Conservation (phyloP, 2,113 vertebrate species). For the Gracilinanus agilis region DNA sequence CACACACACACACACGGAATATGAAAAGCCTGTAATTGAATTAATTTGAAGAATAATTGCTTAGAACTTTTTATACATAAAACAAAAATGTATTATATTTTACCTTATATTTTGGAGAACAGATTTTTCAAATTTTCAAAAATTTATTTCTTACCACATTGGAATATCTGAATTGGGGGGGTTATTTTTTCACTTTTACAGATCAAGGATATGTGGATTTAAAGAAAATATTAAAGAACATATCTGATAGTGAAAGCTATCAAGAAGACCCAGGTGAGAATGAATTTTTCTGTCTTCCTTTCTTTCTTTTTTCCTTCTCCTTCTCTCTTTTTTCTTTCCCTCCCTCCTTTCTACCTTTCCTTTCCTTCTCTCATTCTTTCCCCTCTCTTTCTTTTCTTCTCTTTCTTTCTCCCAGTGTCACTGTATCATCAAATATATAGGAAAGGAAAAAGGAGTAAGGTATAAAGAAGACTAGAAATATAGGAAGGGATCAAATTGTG, state of each 20-base stretch:
- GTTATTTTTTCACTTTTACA: not conserved
- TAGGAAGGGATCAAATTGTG: not conserved
- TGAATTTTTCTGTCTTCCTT: not conserved
- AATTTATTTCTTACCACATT: not conserved
- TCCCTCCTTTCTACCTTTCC: not conserved
- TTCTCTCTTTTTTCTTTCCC: not conserved
- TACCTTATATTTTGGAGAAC: not conserved
- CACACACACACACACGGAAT: not conserved
- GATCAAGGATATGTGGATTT: not conserved
- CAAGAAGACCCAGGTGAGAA: not conserved
- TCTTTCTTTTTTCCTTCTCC: not conserved
- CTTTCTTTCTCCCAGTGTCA: not conserved
- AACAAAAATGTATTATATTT: not conserved
- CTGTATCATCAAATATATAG: not conserved
- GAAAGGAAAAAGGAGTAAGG: not conserved
- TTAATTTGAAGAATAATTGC: not conserved
- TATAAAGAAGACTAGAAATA: not conserved
- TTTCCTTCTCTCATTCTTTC: not conserved
- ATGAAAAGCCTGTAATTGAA: not conserved
- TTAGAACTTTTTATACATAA: not conserved
- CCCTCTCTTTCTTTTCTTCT: not conserved
- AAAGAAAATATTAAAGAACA: not conserved
- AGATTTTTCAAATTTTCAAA: not conserved
- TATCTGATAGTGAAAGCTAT: not conserved
- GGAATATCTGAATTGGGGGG: not conserved